phyloP scores from a whole-genome alignment of 1,140 invertebrate species.

The Calephelis virginiensis region DNA sequence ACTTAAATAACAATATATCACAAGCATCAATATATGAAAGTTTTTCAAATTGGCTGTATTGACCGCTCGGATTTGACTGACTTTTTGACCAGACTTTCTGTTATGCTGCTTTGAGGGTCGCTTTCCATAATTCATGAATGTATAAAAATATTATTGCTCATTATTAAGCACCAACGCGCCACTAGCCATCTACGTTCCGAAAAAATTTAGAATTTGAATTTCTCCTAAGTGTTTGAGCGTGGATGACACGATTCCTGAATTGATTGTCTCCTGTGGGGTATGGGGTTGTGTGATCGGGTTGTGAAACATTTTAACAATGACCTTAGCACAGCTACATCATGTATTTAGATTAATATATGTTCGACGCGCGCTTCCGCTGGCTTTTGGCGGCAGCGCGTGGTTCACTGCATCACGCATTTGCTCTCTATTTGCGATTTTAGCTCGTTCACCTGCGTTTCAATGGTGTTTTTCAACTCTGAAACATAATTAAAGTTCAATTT shows the following conservation, averaged over 20 bases:
- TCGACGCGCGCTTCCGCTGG: conserved; percentile 4
- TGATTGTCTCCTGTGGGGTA: conserved; percentile 31
- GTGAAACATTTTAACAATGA: conserved; percentile 53
- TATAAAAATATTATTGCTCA: conserved; percentile 79
- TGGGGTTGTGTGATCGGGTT: conserved; percentile 35
- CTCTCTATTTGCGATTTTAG: conserved; percentile 96
- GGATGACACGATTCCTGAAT: conserved; percentile 42
- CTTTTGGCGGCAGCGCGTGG: conserved; percentile 28
- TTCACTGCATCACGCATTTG: conserved; percentile 93
- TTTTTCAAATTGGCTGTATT: conserved; percentile 26
- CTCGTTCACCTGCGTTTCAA: conserved; percentile 96
- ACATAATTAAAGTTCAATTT: conserved; percentile 55
- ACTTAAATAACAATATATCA: conserved; percentile 78
- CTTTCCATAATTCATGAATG: conserved; percentile 69
- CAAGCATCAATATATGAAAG: conserved; percentile 68
- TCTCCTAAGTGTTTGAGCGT: conserved; percentile 63
- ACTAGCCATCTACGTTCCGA: conserved; percentile 70
- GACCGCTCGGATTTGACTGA: conserved; percentile 43
- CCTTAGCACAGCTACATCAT: conserved; percentile 69
- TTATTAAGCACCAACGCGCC: conserved; percentile 75
- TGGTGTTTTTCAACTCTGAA: conserved; percentile 95
- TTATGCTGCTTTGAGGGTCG: conserved; percentile 40
- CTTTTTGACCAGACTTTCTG: conserved; percentile 65
- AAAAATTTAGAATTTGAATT: conserved; percentile 69
- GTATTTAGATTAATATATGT: conserved; percentile 53